Conservation (phyloP, 2,888 invertebrate species). For the Cerceris ruficornis region DNA sequence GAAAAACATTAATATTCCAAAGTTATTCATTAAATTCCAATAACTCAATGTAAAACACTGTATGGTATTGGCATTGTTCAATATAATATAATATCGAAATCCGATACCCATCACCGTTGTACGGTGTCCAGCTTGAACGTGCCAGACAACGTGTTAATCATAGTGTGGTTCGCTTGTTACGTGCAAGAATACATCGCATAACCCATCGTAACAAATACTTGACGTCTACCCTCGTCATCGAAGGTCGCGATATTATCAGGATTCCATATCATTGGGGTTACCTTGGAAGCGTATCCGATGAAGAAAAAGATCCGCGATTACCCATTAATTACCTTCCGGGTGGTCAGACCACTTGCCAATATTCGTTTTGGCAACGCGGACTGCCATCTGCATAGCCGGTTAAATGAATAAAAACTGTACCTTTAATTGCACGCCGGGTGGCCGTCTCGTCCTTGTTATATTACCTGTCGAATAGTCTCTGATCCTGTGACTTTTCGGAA, state of each 20-base stretch:
- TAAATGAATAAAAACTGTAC: slow-evolving; percentile 50
- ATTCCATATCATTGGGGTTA: slow-evolving; percentile 26
- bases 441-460: slow-evolving; percentile 7
- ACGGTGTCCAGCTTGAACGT: no score
- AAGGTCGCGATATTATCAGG: not conserved
- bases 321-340: slow-evolving; percentile 60
- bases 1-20: no score
- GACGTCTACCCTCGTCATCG: no score
- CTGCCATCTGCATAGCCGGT: slow-evolving; percentile 41
- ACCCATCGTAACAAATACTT: no score
- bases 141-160: no score
- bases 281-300: slow-evolving; percentile 16
- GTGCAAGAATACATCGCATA: no score
- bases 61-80: no score
- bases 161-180: no score
- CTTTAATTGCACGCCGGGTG: slow-evolving; percentile 46
- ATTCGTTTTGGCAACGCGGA: slow-evolving; percentile 24
- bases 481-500: not conserved
- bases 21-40: no score
- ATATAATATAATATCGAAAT: no score
- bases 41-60: no score
- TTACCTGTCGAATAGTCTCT: slow-evolving; percentile 16
- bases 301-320: slow-evolving; percentile 36
- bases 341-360: slow-evolving; percentile 42
- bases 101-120: no score